Percentiles rank a stretch among this genome's conserved stretches.
Conservation (phyloP, 2,888 invertebrate genomes). For the Oligia fasciuncula region DNA sequence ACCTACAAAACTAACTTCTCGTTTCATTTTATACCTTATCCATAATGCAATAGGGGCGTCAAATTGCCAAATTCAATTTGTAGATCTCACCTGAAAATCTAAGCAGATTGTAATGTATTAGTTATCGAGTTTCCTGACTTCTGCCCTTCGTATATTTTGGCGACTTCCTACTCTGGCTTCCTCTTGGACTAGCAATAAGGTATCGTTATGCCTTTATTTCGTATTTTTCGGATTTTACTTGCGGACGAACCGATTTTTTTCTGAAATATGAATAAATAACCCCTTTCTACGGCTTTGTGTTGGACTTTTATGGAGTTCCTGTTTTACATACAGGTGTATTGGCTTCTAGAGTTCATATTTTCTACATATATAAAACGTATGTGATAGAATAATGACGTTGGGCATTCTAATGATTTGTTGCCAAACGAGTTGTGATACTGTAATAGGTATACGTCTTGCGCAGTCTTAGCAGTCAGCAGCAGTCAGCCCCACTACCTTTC, state of each 20-base stretch:
- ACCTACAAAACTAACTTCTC: conserved; percentile 32
- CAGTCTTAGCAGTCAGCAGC: too few species aligned
- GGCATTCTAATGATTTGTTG: background rate
- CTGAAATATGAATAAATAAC: conserved; percentile 54
- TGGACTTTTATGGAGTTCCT: conserved; percentile 29
- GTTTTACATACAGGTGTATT: conserved; percentile 34
- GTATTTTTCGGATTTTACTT: conserved; percentile 36
- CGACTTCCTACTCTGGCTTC: conserved; percentile 33
- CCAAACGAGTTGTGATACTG: background rate
- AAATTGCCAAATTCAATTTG: conserved; percentile 46
- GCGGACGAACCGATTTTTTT: conserved; percentile 25
- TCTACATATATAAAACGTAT: background rate
- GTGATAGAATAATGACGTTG: background rate
- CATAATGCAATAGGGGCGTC: conserved; percentile 50
- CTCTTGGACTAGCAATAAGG: conserved; percentile 41
- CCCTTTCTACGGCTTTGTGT: conserved; percentile 13
- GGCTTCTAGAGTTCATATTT: conserved; percentile 2
- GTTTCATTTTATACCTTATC: conserved; percentile 52
- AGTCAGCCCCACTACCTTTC: background rate
- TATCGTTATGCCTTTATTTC: conserved; percentile 28
- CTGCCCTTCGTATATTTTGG: conserved; percentile 49
- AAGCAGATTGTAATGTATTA: conserved; percentile 61
- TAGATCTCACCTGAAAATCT: conserved; percentile 34
- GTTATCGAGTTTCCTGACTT: conserved; percentile 59
- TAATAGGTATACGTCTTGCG: background rate